Conservation (phyloP, 1,140 invertebrate genomes). For the Magallana ariakensis region DNA sequence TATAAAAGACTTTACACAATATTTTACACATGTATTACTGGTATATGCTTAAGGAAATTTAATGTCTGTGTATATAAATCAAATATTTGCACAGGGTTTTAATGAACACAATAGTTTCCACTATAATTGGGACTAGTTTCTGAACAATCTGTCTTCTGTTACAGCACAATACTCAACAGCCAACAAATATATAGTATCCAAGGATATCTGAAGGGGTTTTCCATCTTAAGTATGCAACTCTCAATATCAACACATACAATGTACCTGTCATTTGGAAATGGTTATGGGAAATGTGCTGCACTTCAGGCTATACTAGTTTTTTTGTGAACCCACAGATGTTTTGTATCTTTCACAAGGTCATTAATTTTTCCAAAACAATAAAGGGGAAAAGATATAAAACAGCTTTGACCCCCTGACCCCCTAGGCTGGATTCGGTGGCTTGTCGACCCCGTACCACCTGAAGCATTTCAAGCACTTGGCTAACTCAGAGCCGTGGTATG, state of each 20-base stretch:
- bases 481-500: neutral
- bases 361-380: conserved; percentile 11
- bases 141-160: neutral
- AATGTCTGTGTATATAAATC: conserved; percentile 4
- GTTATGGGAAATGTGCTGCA: neutral
- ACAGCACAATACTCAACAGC: neutral
- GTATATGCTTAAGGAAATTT: neutral
- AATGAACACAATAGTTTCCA: neutral
- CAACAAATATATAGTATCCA: neutral
- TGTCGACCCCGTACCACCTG: conserved; percentile 9
- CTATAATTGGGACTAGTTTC: neutral
- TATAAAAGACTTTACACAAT: neutral
- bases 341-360: neutral
- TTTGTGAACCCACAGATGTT: neutral
- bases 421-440: neutral
- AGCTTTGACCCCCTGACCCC: neutral
- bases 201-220: conserved; percentile 16
- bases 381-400: neutral
- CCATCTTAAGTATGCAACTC: neutral
- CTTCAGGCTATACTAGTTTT: neutral
- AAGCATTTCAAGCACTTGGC: conserved; percentile 19
- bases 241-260: neutral
- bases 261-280: neutral
- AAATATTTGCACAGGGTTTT: neutral
- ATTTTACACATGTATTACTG: neutral